Evolutionary conservation across 2,113 vertebrate species (phyloP).

Genomic region (Chloebia gouldiae): DNA sequence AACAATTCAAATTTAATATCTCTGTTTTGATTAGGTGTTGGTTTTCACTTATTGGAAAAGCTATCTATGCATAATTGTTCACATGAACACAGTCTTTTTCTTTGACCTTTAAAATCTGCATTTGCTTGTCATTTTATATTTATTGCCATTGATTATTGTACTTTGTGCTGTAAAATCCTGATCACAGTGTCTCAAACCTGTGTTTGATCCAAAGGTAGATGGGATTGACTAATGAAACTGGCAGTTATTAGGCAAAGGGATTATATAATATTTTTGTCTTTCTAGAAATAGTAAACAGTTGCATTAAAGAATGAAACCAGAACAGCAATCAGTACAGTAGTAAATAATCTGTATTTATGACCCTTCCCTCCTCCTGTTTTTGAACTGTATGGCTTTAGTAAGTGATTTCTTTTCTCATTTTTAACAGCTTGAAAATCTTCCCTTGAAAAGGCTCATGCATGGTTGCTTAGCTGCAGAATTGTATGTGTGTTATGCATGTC

Average conservation of each 20-base stretch:
- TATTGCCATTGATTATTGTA: background rate
- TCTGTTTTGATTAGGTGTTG: background rate
- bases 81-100: background rate
- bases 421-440: slow-evolving; percentile 11
- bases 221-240: background rate
- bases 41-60: background rate
- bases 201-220: background rate
- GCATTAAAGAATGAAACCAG: background rate
- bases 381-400: background rate
- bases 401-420: background rate
- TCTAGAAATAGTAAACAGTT: background rate
- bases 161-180: background rate
- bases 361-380: background rate
- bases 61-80: background rate
- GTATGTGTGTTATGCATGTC: slow-evolving; percentile 18
- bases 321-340: background rate
- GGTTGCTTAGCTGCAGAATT: slow-evolving; percentile 42
- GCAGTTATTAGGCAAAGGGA: background rate
- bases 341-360: background rate
- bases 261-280: background rate
- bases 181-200: background rate
- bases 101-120: background rate
- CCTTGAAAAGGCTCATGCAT: background rate
- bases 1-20: background rate
- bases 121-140: background rate